Evolutionary conservation across 2,113 vertebrate genomes (phyloP).

Genomic region (Nothocercus julius): DNA sequence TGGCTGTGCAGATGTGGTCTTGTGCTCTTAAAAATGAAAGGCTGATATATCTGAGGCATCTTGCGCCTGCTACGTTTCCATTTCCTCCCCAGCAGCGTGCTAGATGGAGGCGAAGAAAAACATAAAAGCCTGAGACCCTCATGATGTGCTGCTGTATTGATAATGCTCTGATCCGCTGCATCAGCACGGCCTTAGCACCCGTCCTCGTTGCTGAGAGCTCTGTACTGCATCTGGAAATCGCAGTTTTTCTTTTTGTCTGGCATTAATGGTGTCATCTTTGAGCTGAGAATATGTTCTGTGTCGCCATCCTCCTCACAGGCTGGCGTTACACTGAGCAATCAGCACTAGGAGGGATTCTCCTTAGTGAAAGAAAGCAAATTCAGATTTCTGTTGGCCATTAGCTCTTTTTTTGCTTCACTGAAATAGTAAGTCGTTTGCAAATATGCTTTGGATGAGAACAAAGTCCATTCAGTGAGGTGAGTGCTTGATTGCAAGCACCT

Average conservation of each 20-base stretch:
- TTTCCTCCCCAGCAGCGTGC: constrained; percentile 20
- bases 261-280: neutral
- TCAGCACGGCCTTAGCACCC: neutral
- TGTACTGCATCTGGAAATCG: neutral
- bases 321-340: neutral
- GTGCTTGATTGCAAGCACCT: neutral
- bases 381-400: neutral
- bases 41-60: constrained; percentile 20
- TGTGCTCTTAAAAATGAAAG: constrained; percentile 28
- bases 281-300: neutral
- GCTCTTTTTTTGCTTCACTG: neutral
- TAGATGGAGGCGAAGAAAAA: neutral
- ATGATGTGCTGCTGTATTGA: neutral
- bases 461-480: neutral
- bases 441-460: too few species aligned
- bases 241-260: neutral
- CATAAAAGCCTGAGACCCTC: neutral
- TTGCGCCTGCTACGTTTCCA: neutral
- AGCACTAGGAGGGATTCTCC: neutral
- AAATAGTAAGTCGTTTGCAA: neutral
- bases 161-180: neutral
- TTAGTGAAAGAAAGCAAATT: neutral
- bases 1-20: constrained; percentile 30
- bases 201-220: neutral
- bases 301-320: neutral